Evolutionary conservation across 2,888 invertebrate species (phyloP), one percentile per base, ranked within the genome.

Genomic region (Calameuta filiformis): DNA sequence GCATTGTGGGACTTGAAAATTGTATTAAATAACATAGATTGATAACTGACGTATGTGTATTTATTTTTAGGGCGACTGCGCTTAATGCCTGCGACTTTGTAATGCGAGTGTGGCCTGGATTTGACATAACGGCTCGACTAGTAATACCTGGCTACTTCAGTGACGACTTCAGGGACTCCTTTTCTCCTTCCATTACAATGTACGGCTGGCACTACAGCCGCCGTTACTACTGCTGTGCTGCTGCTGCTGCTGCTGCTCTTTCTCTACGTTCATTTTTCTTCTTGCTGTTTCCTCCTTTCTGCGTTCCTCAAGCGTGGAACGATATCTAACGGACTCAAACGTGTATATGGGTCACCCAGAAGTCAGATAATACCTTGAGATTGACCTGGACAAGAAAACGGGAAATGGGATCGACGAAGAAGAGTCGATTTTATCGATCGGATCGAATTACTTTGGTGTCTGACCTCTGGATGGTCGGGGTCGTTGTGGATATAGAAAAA

Each of bases 71-170:
- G 12, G 35, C 12, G 12, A 12, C 35, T 35, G 35, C 35, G 35
- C 35, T 12, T 35, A 0, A 3, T 80, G 81, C 78, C 77, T 77
- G 82, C 73, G 83, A 80, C 40, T 23, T 23, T 23, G 23, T 56
- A 23, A 23, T 23, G 40, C 15, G 40, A 56, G 40, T 56, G 2
- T 83, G 87, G 82, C 87, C 87, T 81, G 83, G 83, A 87, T 87
- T 83, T 82, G 81, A 87, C 83, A 82, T 87, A 87, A 87, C 87
- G 87, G 87, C 81, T 76, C 80, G 82, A 75, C 78, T 80, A 78
- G 80, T 80, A 71, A 73, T 76, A 23, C 40, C 9, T 56, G 40
- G 9, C 40, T 56, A 56, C 40, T 56, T 71, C 71, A 31, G 31
- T 71, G 71, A 31, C 71, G 30, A 71, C 40, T 56, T 15, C 23